A percentile compares a stretch with the other conserved stretches of the same genome.
phyloP scores from a whole-genome alignment of 1,140 invertebrate species.

The Lasioglossum albipes region DNA sequence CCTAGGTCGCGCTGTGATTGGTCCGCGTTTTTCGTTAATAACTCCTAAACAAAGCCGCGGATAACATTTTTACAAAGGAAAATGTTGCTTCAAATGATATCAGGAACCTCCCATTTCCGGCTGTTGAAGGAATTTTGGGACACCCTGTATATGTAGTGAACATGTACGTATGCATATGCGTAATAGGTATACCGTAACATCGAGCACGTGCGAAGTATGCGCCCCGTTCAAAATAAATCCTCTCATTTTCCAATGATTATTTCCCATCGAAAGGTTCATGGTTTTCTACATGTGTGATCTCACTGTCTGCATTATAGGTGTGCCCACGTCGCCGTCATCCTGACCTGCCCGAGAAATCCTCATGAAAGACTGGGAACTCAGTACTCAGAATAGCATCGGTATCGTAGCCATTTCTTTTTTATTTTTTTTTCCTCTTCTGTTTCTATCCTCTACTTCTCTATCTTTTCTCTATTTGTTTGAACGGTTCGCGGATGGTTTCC shows the following conservation, averaged over 20 bases:
- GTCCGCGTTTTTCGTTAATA: too few relatives aligned
- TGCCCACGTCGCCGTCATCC: constrained; percentile 80
- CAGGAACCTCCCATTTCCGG: too few relatives aligned
- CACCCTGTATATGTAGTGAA: too few relatives aligned
- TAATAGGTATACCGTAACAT: too few relatives aligned
- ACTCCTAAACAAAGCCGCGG: too few relatives aligned
- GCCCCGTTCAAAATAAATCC: background rate
- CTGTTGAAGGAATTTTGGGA: too few relatives aligned
- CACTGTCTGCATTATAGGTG: constrained; percentile 80
- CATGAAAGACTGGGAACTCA: constrained; percentile 82
- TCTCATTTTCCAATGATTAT: constrained; percentile 29
- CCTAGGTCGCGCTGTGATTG: too few relatives aligned
- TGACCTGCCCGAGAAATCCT: constrained; percentile 81
- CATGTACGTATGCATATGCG: too few relatives aligned
- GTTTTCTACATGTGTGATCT: constrained; percentile 69
- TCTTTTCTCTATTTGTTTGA: constrained; percentile 8
- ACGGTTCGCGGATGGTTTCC: background rate
- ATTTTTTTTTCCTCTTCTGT: constrained; percentile 51
- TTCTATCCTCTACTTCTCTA: too few relatives aligned
- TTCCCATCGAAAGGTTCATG: constrained; percentile 25
- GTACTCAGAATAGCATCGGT: constrained; percentile 81
- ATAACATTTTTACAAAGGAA: too few relatives aligned
- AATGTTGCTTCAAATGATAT: too few relatives aligned
- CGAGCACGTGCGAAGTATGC: too few relatives aligned
- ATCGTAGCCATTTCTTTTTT: constrained; percentile 79